A percentile compares a stretch with the other conserved stretches of the same genome.
These are phyloP conservation scores for Apogon talboti DNA, from an alignment of 2,797 vertebrate species.

Conservation along the genomic window DNA sequence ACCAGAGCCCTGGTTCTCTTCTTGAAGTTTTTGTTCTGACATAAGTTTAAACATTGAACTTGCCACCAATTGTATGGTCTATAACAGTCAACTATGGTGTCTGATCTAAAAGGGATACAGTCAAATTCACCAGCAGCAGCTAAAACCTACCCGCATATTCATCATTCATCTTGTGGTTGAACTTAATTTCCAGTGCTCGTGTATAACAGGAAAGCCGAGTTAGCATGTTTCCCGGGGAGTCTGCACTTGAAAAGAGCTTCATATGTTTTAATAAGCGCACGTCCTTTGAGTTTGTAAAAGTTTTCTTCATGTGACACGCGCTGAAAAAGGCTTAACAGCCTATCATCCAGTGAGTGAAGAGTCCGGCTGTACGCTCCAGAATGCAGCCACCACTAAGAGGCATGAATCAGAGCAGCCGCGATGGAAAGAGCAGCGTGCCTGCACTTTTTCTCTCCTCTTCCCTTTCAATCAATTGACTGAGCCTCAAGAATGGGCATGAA, in stretches of 20 bases:
- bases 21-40: conserved; percentile 5
- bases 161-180: neutral
- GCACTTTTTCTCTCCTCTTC: neutral
- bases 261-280: conserved; percentile 17
- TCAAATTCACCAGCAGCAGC: neutral
- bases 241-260: neutral
- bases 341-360: conserved; percentile 22
- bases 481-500: conserved; percentile 6
- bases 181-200: conserved; percentile 3
- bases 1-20: too few species aligned
- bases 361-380: conserved; percentile 17
- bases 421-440: neutral
- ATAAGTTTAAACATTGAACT: neutral
- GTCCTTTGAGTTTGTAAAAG: conserved; percentile 1
- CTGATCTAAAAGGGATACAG: neutral
- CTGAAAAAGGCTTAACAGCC: conserved; percentile 28
- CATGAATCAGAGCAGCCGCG: neutral
- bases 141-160: neutral
- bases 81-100: too few species aligned
- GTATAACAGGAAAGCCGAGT: neutral
- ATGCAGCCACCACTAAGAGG: neutral
- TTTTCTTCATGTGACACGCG: conserved; percentile 12
- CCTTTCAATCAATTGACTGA: conserved; percentile 2
- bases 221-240: neutral
- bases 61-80: too few species aligned